Percentiles rank a stretch among this genome's conserved stretches.
Evolutionary conservation across 2,888 invertebrate species (phyloP).

Genomic region (Bellardia bayeri): DNA sequence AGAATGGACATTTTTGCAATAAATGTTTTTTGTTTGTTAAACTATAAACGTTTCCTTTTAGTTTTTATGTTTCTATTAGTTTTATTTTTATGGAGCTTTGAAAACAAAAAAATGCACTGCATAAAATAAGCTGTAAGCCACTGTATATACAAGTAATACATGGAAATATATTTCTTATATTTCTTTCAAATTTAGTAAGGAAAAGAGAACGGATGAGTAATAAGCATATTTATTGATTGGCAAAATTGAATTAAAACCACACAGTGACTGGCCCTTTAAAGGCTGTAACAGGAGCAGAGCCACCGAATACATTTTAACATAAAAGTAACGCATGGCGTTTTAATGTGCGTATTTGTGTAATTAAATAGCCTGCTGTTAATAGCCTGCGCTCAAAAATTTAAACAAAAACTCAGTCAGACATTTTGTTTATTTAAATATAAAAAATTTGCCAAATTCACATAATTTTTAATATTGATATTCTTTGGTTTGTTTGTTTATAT

Average conservation of each 20-base stretch:
- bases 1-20: too few relatives aligned
- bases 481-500: neutral
- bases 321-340: neutral
- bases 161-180: too few relatives aligned
- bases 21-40: too few relatives aligned
- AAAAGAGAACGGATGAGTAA: too few relatives aligned
- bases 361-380: neutral
- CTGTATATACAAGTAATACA: too few relatives aligned
- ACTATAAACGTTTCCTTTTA: too few relatives aligned
- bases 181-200: too few relatives aligned
- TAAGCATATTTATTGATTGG: neutral
- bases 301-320: neutral
- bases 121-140: too few relatives aligned
- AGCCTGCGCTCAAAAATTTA: neutral
- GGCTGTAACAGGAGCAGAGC: too few relatives aligned
- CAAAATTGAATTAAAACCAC: neutral
- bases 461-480: neutral
- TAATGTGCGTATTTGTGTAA: neutral
- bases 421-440: constrained; percentile 2
- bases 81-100: too few relatives aligned
- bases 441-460: neutral
- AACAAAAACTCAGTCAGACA: neutral
- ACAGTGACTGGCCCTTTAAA: neutral
- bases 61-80: too few relatives aligned
- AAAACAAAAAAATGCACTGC: too few relatives aligned